phyloP scores from a whole-genome alignment of 2,888 invertebrate genomes.

The Thymelicus acteon region DNA sequence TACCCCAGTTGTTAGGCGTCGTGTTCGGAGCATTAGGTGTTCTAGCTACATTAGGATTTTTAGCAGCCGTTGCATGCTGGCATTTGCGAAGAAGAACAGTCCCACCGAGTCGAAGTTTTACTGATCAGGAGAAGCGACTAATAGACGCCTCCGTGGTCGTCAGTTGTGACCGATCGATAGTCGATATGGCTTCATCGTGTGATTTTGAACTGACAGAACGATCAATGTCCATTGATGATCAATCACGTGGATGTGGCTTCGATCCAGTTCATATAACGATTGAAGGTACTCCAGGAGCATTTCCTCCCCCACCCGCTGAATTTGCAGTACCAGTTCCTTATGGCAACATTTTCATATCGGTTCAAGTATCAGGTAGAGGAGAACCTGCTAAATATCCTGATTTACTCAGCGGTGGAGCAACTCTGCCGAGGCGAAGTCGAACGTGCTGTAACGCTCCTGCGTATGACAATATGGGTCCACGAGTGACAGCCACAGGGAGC shows the following conservation, averaged over 20 bases:
- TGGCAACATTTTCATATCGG: constrained; percentile 94
- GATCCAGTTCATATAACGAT: constrained; percentile 87
- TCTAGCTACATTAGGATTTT: constrained; percentile 87
- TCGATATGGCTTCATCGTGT: constrained; percentile 85
- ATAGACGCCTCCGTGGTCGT: constrained; percentile 89
- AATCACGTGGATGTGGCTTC: constrained; percentile 77
- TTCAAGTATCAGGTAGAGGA: constrained; percentile 87
- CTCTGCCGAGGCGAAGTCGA: constrained; percentile 78
- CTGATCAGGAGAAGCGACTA: constrained; percentile 94
- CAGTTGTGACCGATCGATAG: constrained; percentile 88
- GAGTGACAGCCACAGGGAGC: constrained; percentile 95
- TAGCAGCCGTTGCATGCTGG: constrained; percentile 81
- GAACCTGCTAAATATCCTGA: constrained; percentile 88
- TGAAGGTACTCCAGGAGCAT: constrained; percentile 81
- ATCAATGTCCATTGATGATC: constrained; percentile 67
- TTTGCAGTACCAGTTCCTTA: constrained; percentile 83
- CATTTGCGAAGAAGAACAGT: constrained; percentile 90
- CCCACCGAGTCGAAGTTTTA: constrained; percentile 88
- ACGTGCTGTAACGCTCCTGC: constrained; percentile 86
- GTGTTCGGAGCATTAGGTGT: constrained; percentile 90
- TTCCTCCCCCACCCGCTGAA: constrained; percentile 81
- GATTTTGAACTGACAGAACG: constrained; percentile 80
- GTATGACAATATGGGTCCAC: constrained; percentile 96
- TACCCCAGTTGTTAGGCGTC: constrained; percentile 89
- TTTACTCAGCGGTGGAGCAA: constrained; percentile 83